These are phyloP conservation scores for Lithobius niger DNA, from an alignment of 1,140 invertebrate genomes.

Conservation along the genomic window DNA sequence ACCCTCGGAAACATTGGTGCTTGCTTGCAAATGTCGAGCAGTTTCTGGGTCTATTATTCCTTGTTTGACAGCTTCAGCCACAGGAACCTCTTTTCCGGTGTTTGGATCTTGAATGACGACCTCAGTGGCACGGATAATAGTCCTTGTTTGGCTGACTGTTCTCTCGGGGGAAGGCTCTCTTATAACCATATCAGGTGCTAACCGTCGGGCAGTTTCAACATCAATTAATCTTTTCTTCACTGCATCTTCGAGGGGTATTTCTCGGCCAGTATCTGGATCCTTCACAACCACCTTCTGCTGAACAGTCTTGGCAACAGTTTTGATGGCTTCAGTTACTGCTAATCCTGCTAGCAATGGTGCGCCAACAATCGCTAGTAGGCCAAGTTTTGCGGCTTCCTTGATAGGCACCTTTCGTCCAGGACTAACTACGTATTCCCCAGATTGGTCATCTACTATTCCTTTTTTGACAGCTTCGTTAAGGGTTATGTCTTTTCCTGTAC, in stretches of 20 bases:
- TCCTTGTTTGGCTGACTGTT: neutral
- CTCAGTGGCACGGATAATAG: conserved; percentile 36
- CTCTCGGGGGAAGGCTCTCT: neutral
- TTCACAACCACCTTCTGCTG: conserved; percentile 34
- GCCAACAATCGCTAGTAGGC: conserved; percentile 52
- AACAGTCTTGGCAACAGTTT: neutral
- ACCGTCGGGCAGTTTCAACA: conserved; percentile 18
- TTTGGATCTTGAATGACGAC: conserved; percentile 61
- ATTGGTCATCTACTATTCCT: conserved; percentile 57
- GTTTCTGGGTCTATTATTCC: conserved; percentile 47
- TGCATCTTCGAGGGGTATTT: conserved; percentile 59
- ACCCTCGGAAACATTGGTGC: neutral
- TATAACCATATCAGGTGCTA: neutral
- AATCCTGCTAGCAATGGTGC: conserved; percentile 17
- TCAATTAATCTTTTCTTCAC: conserved; percentile 58
- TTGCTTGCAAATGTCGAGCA: neutral
- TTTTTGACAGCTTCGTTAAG: conserved; percentile 59
- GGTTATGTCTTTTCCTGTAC: conserved; percentile 49
- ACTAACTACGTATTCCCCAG: conserved; percentile 51
- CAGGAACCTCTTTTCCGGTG: conserved; percentile 49
- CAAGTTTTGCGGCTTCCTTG: conserved; percentile 58
- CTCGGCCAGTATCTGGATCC: conserved; percentile 53
- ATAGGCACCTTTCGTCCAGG: conserved; percentile 49
- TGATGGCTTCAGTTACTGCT: conserved; percentile 8
- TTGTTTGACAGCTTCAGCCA: conserved; percentile 58